phyloP scores from a whole-genome alignment of 2,797 vertebrate species.

The Hemitrygon akajei region DNA sequence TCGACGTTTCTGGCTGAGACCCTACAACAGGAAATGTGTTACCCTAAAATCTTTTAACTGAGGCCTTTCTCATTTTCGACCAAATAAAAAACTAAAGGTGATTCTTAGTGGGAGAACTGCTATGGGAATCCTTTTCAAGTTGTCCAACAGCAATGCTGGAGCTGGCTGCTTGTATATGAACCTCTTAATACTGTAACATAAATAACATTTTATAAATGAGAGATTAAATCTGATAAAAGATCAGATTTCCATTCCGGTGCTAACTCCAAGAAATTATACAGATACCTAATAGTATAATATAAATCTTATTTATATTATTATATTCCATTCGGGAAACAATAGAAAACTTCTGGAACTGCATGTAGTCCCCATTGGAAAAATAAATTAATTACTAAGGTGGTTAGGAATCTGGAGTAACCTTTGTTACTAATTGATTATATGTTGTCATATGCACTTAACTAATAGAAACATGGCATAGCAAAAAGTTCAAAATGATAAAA shows the following conservation, averaged over 20 bases:
- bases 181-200: background rate
- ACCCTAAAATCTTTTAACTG: too few species aligned
- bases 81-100: background rate
- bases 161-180: background rate
- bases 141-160: background rate
- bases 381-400: background rate
- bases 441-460: background rate
- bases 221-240: background rate
- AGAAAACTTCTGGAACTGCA: background rate
- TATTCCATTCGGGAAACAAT: background rate
- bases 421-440: background rate
- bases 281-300: background rate
- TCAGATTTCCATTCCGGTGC: background rate
- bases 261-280: background rate
- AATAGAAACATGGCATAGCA: background rate
- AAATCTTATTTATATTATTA: background rate
- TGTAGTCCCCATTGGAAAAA: too few species aligned
- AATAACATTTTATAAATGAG: background rate
- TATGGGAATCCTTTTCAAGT: background rate
- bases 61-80: background rate
- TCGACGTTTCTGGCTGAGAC: too few species aligned
- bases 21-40: too few species aligned
- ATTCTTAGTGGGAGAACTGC: background rate
- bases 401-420: background rate
- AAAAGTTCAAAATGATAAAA: background rate